These are phyloP conservation scores for Xyliphius kryptos DNA, from an alignment of 2,113 vertebrate species.

Conservation along the genomic window DNA sequence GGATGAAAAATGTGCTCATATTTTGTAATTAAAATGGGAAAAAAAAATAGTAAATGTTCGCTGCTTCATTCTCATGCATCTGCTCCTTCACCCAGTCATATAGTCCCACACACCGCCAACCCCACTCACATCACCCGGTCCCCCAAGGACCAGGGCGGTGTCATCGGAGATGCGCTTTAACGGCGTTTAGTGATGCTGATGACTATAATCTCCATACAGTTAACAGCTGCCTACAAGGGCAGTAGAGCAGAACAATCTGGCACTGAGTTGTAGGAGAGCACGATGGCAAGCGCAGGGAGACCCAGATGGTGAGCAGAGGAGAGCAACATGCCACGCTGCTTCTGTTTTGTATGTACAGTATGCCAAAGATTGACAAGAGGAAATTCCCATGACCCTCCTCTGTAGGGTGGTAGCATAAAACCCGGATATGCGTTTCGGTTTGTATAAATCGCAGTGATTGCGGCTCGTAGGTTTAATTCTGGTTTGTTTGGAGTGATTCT, in stretches of 20 bases:
- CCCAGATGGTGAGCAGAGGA: constrained; percentile 4
- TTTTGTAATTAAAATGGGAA: too few relatives aligned
- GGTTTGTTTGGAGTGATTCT: too few relatives aligned
- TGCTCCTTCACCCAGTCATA: neutral
- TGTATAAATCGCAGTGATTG: too few relatives aligned
- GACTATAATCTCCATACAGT: neutral
- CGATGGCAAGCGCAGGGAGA: neutral
- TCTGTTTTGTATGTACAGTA: neutral
- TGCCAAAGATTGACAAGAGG: neutral
- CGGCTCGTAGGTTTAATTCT: too few relatives aligned
- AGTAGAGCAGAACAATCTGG: neutral
- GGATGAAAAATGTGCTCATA: too few relatives aligned
- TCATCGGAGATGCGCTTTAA: neutral
- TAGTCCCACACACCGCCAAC: neutral
- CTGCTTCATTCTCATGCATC: neutral
- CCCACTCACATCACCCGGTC: constrained; percentile 3
- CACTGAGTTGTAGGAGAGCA: neutral
- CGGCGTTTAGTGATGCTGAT: neutral
- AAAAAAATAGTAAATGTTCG: too few relatives aligned
- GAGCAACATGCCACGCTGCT: neutral
- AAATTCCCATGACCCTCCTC: neutral
- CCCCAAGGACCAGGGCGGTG: neutral
- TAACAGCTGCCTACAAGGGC: neutral
- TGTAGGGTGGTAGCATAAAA: neutral
- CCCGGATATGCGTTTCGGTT: too few relatives aligned